These are phyloP conservation scores for Drosophila yooni DNA, from an alignment of 2,888 invertebrate species.

Conservation along the genomic window DNA sequence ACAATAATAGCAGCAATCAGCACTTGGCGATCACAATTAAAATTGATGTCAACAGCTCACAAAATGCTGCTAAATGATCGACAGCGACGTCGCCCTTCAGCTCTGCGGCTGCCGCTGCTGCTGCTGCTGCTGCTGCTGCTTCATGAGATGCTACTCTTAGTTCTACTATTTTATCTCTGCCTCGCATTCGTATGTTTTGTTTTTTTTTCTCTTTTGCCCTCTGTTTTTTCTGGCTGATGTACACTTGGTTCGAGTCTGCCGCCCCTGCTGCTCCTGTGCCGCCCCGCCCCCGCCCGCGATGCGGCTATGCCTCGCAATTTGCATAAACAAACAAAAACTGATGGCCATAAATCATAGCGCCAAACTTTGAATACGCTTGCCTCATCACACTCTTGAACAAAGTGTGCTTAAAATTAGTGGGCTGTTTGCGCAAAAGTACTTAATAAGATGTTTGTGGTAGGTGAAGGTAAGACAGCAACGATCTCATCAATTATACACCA, in stretches of 20 bases:
- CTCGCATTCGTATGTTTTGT: constrained; percentile 29
- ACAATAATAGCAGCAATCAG: constrained; percentile 43
- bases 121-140: background rate
- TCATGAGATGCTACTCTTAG: constrained; percentile 8
- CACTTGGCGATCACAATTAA: constrained; percentile 72
- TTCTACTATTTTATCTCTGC: constrained; percentile 31
- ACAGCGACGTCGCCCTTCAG: constrained; percentile 38
- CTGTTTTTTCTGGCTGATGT: constrained; percentile 2
- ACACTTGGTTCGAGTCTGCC: background rate
- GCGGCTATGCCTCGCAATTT: constrained; percentile 29
- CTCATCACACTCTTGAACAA: constrained; percentile 27
- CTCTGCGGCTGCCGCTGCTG: background rate
- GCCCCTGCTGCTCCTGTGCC: background rate
- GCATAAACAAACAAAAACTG: constrained; percentile 73
- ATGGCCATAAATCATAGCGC: constrained; percentile 69
- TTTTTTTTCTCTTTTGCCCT: constrained; percentile 5
- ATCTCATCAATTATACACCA: constrained; percentile 1
- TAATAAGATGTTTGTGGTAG: constrained; percentile 21
- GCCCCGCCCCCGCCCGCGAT: background rate
- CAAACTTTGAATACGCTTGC: constrained; percentile 48
- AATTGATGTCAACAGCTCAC: constrained; percentile 75
- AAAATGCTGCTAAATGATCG: constrained; percentile 61
- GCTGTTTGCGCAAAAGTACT: constrained; percentile 32
- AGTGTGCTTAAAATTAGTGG: constrained; percentile 52
- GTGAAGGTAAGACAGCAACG: constrained; percentile 34